phyloP scores from a whole-genome alignment of 2,797 vertebrate genomes.

The Acomys russatus region DNA sequence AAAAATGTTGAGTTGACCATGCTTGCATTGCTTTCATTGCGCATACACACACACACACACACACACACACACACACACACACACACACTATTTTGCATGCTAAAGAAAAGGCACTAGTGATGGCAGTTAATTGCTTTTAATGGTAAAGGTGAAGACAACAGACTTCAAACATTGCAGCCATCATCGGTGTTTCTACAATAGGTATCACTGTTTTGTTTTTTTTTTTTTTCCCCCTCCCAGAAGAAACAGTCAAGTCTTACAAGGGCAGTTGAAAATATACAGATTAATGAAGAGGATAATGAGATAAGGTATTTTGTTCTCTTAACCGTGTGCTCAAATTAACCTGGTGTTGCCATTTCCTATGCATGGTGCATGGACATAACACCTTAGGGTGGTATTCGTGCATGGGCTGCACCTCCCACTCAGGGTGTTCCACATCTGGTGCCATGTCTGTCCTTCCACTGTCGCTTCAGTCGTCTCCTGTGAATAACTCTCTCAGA shows the following conservation, averaged over 20 bases:
- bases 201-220: conserved; percentile 78
- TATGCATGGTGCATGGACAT: accelerated
- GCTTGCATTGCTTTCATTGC: neutral
- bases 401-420: neutral
- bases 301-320: conserved; percentile 89
- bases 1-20: conserved; percentile 24
- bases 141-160: neutral
- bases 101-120: neutral
- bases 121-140: neutral
- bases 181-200: neutral
- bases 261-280: conserved; percentile 86
- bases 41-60: neutral
- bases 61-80: neutral
- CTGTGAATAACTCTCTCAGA: neutral
- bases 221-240: conserved; percentile 83
- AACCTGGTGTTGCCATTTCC: neutral
- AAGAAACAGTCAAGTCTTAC: conserved; percentile 88
- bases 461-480: neutral
- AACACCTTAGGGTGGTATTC: neutral
- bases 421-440: neutral
- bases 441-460: neutral
- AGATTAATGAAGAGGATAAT: conserved; percentile 90
- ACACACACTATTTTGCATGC: conserved; percentile 17
- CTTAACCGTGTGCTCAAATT: conserved; percentile 1
- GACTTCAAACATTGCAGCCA: neutral